Evolutionary conservation across 2,113 vertebrate species (phyloP).

Genomic region (Apteryx mantelli): DNA sequence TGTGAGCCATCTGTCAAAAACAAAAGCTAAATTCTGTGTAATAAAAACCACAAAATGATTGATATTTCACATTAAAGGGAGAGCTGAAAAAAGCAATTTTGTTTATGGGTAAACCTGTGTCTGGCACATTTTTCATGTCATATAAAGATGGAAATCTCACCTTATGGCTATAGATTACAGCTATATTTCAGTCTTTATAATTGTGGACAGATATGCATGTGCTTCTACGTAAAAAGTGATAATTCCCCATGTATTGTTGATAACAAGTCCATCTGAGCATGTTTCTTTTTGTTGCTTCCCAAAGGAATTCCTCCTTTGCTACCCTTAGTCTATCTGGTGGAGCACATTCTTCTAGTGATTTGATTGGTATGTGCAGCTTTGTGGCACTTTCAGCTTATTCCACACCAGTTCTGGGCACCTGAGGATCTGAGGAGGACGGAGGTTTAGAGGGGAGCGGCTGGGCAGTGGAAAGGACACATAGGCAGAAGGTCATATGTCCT

Average conservation of each 20-base stretch:
- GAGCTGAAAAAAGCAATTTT: slow-evolving; percentile 79
- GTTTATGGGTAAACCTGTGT: slow-evolving; percentile 76
- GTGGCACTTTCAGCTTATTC: background rate
- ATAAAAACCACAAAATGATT: slow-evolving; percentile 78
- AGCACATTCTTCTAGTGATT: background rate
- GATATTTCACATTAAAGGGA: slow-evolving; percentile 78
- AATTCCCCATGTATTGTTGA: background rate
- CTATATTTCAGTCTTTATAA: slow-evolving; percentile 69
- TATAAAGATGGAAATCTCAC: slow-evolving; percentile 81
- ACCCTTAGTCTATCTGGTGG: background rate
- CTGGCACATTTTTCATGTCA: slow-evolving; percentile 78
- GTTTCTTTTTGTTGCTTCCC: background rate
- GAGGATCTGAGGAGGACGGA: background rate
- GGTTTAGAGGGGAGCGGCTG: no score
- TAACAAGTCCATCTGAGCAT: background rate
- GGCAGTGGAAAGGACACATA: background rate
- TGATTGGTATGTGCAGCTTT: background rate
- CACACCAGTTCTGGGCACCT: background rate
- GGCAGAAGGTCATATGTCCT: accelerated
- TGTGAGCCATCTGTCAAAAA: slow-evolving; percentile 76
- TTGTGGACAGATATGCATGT: slow-evolving; percentile 60
- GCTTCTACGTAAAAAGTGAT: slow-evolving; percentile 13
- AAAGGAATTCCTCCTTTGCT: background rate
- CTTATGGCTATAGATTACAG: slow-evolving; percentile 70
- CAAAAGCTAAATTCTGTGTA: slow-evolving; percentile 75